Base-by-base conservation (phyloP, 2,113 vertebrate genomes). In the Amphiprion percula region DNA sequence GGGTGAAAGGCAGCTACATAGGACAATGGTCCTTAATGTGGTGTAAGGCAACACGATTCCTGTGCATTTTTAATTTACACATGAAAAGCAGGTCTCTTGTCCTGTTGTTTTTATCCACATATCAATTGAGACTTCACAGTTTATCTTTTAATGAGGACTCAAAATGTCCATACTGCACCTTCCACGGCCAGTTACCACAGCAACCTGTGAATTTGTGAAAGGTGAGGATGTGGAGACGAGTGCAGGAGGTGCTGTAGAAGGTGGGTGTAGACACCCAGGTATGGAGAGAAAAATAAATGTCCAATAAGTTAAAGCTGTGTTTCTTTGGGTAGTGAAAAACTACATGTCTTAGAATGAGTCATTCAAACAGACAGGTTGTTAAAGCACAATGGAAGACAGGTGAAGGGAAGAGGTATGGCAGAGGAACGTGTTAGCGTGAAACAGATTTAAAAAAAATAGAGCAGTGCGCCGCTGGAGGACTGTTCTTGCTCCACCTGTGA, bases 401-500 rank as follows among this genome's bases (percentile, higher is more conserved):
- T 64, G 63, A 68, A 54, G 71, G 62, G 47, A 68, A 81, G 61
- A 77, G 73, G 46, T 30, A n/a, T 5, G 37, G 59, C 41, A 68
- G 65, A 71, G 68, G 64, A 68, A 74, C 61, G 70, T 79, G 83
- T 80, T 86, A 21, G 70, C 44, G 26, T 56, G 69, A 84, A 85
- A 47, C 15, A 47, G 66, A 83, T 66, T 21, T 1, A 26, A 26
- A 68, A 71, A 80, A 90, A 91, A 87, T 90, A 87, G 83, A 93
- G 73, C 85, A 68, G 30, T 4, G 15, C 12, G 39, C 55, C 28
- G 81, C 91, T 88, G 80, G 78, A 86, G 80, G 87, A 81, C 81
- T 83, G 69, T 80, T 73, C 2, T 73, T 61, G 49, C 74, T 83
- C 79, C 83, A 89, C 87, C 90, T 93, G 90, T 4, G 67, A 82